phyloP scores from a whole-genome alignment of 2,113 vertebrate genomes.

The Ophthalmolycus amberensis region DNA sequence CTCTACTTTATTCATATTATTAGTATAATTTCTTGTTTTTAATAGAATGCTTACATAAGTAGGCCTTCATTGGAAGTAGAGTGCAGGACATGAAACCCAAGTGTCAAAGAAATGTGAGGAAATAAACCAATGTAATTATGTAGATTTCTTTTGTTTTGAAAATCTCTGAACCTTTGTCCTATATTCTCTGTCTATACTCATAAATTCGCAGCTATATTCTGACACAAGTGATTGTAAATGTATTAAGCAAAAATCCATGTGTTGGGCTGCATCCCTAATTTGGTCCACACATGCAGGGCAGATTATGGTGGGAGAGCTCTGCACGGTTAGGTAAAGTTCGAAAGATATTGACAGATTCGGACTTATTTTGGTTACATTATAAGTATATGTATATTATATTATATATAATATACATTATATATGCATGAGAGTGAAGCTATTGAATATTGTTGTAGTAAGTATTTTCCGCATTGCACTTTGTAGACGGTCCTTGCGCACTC shows the following conservation, averaged over 20 bases:
- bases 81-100: too few species aligned
- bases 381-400: too few species aligned
- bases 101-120: not conserved
- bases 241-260: not conserved
- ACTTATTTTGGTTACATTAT: too few species aligned
- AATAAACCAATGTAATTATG: not conserved
- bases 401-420: too few species aligned
- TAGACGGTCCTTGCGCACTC: too few species aligned
- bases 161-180: not conserved
- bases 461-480: too few species aligned
- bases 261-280: not conserved
- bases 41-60: too few species aligned
- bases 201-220: not conserved
- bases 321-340: too few species aligned
- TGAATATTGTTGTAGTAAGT: too few species aligned
- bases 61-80: too few species aligned
- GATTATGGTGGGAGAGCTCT: not conserved
- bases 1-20: not conserved
- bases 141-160: not conserved
- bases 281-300: not conserved
- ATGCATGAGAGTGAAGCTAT: too few species aligned
- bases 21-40: not conserved
- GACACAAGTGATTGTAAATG: not conserved
- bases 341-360: too few species aligned
- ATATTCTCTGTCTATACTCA: not conserved